Base-by-base conservation (phyloP, 2,797 vertebrate species). In the Lateolabrax maculatus region DNA sequence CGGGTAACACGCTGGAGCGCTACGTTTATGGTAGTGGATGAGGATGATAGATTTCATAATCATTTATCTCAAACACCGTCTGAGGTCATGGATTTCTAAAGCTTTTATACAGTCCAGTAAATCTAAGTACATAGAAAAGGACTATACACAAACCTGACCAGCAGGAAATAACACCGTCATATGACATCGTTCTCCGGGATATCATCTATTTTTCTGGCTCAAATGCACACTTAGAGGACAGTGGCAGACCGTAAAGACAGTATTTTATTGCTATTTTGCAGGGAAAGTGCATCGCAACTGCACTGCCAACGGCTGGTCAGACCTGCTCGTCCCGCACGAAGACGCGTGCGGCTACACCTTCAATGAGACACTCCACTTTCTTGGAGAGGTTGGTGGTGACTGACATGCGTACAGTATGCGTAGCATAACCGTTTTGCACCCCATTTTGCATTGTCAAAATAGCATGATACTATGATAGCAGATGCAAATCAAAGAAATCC, bases 251-350 rank as follows among this genome's bases (percentile, higher is more conserved):
- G 0, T 13, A n/a, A n/a, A n/a, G n/a, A n/a, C n/a, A n/a, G 15
- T 12, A 62, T 58, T 15, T 61, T 44, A 2, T 55, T 53, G 29
- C 36, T 65, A 3, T 83, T 77, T 78, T 79, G 15, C 91, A 97
- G 97, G 95, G 55, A 93, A 89, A 83, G 89, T 97, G 61, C 92
- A 95, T 79, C 94, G 97, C 19, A 98, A 97, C 89, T 98, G 97
- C 73, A 96, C 96, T 0, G 89, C 62, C 0, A 66, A 80, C 0
- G 97, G 97, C 73, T 98, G 97, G 97, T 96, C 97, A 0, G 95
- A 95, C 12, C 87, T 87, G 0, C 97, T 96, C 12, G 83, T 95
- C 0, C 94, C 94, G 71, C 92, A 95, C 0, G 94, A 94, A 53
- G 90, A 95, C 0, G 96, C 96, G 27, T 98, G 97, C 58, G 95